Base-by-base conservation (phyloP, 2,888 invertebrate genomes). In the Temnothorax ravouxi region DNA sequence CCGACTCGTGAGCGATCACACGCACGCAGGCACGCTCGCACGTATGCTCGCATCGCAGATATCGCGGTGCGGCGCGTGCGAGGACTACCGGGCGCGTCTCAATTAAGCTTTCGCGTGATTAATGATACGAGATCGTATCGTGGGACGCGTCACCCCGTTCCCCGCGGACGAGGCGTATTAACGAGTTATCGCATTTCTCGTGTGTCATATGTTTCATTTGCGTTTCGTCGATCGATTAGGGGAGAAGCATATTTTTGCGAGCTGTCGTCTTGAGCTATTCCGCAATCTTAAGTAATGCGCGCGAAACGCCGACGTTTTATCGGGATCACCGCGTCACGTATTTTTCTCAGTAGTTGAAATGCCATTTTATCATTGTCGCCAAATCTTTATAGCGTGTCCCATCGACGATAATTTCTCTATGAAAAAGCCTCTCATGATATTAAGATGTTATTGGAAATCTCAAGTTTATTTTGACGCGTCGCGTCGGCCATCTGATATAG, bases 41-140 rank as follows among this genome's bases (percentile, higher is more conserved):
- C 15, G 29, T 18, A 41, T 9, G 54, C 66, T n/a, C 67, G 29
- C 34, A 18, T 75, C 75, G 76, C 21, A 18, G 71, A 71, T 72
- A 59, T 50, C 38, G 47, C 71, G 34, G 15, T 15, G 69, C 56
- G 79, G 69, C 72, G 79, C 77, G 77, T 77, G 77, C 79, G 79
- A 79, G 8, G 56, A 56, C 79, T 71, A 59, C 59, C 69, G 79
- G 79, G 54, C 47, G 71, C 79, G 47, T 79, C 79, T 79, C 79
- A 80, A 71, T 80, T 80, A 80, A 80, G 59, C 72, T 80, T 59
- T 59, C 25, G 59, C n/a, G 47, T 80, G 79, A 80, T 80, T 80
- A 71, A 80, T 61, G 79, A 72, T 25, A 47, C 21, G 59, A 59
- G 79, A 71, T 71, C 13, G 34, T 47, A 80, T 80, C 79, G 59